phyloP scores from a whole-genome alignment of 2,888 invertebrate species.

The Rhorus exstirpatorius region DNA sequence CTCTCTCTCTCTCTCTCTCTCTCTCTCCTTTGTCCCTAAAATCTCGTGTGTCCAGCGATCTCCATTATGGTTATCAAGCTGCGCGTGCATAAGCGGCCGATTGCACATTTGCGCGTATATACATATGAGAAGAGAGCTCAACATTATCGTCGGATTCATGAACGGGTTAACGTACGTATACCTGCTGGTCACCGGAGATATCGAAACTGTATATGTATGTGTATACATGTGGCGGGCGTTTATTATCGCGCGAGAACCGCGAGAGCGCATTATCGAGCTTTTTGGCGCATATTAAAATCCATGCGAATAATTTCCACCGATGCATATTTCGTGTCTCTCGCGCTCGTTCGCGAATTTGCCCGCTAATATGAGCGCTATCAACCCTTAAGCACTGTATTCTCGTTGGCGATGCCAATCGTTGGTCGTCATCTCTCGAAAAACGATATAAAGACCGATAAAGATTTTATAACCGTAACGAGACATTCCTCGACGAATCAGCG shows the following conservation, averaged over 20 bases:
- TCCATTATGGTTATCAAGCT: conserved; percentile 48
- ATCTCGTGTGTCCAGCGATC: conserved; percentile 37
- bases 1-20: background rate
- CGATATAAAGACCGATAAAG: too few relatives aligned
- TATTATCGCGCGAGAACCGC: conserved; percentile 36
- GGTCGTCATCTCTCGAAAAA: too few relatives aligned
- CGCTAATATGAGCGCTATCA: background rate
- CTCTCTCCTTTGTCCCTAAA: conserved; percentile 18
- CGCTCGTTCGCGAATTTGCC: background rate
- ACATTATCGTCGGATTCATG: conserved; percentile 20
- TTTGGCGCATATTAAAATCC: conserved; percentile 35
- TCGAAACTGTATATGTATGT: conserved; percentile 26
- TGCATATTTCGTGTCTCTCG: conserved; percentile 12
- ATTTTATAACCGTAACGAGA: too few relatives aligned
- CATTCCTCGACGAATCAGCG: too few relatives aligned
- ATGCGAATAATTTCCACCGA: conserved; percentile 18
- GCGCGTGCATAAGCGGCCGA: conserved; percentile 44
- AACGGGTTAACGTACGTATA: conserved; percentile 14
- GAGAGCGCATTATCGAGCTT: conserved; percentile 19
- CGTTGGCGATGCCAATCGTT: too few relatives aligned
- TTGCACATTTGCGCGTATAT: conserved; percentile 8
- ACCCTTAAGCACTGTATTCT: background rate
- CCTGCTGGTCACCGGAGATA: conserved; percentile 32
- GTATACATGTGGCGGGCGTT: background rate
- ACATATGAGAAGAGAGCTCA: background rate